phyloP scores from a whole-genome alignment of 2,797 vertebrate genomes.

The Nannoperca obscura region DNA sequence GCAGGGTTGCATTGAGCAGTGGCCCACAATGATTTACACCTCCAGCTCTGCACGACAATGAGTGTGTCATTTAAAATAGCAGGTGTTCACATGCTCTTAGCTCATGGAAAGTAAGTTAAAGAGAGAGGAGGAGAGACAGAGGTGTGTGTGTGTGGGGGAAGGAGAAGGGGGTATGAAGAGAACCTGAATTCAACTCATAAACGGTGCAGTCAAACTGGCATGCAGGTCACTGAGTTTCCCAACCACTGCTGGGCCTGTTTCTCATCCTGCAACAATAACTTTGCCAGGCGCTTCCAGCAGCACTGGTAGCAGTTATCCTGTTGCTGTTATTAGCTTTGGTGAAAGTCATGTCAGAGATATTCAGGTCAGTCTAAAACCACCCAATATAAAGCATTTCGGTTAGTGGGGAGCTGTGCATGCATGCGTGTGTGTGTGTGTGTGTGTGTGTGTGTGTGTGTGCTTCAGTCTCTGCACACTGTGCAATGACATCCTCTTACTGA shows the following conservation, averaged over 20 bases:
- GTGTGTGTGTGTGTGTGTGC: slow-evolving; percentile 18
- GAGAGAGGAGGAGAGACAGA: slow-evolving; percentile 48
- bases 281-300: slow-evolving; percentile 77
- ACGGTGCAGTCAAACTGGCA: slow-evolving; percentile 75
- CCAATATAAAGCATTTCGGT: slow-evolving; percentile 67
- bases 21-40: slow-evolving; percentile 76
- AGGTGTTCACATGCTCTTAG: slow-evolving; percentile 81
- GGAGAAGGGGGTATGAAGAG: slow-evolving; percentile 41
- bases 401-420: slow-evolving; percentile 50
- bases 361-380: slow-evolving; percentile 78
- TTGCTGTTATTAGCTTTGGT: slow-evolving; percentile 79
- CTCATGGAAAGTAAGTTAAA: slow-evolving; percentile 77
- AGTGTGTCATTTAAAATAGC: slow-evolving; percentile 80
- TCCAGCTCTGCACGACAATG: slow-evolving; percentile 65
- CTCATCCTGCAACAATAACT: slow-evolving; percentile 77
- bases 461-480: slow-evolving; percentile 44
- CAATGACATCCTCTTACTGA: slow-evolving; percentile 68
- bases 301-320: slow-evolving; percentile 73
- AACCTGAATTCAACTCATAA: slow-evolving; percentile 76
- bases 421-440: slow-evolving; percentile 40
- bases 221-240: slow-evolving; percentile 77
- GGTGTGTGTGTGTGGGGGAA: slow-evolving; percentile 38
- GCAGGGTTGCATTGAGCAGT: slow-evolving; percentile 33
- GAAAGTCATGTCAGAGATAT: slow-evolving; percentile 82
- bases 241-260: slow-evolving; percentile 73